Conservation (phyloP, 2,888 invertebrate species). For the Pyrochroa serraticornis region DNA sequence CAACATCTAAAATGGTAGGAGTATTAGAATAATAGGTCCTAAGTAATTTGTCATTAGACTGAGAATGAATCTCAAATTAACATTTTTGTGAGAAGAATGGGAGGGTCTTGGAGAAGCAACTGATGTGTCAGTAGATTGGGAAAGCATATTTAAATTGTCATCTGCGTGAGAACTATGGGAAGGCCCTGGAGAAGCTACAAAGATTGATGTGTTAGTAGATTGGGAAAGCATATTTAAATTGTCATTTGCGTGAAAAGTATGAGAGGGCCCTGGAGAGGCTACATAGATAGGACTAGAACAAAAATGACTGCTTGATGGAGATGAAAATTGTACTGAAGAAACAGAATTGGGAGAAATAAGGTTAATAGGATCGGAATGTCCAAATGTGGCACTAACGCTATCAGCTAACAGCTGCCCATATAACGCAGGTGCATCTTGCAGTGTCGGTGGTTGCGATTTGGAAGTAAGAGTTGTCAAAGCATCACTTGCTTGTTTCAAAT, state of each 20-base stretch:
- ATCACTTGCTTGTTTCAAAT: slow-evolving; percentile 20
- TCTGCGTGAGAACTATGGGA: slow-evolving; percentile 3
- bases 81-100: too few species aligned
- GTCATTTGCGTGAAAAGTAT: slow-evolving; percentile 2
- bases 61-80: too few species aligned
- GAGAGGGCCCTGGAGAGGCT: slow-evolving; percentile 4
- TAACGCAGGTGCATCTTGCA: slow-evolving; percentile 21
- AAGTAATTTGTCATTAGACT: too few species aligned
- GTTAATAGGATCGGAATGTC: slow-evolving; percentile 1
- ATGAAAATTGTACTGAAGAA: slow-evolving; percentile 2
- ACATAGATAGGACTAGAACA: background rate
- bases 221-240: slow-evolving; percentile 5
- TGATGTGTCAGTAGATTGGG: too few species aligned
- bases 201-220: slow-evolving; percentile 2
- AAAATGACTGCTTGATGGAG: background rate
- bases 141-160: too few species aligned
- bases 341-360: slow-evolving; percentile 1
- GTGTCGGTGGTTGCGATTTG: slow-evolving; percentile 10
- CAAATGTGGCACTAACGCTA: background rate
- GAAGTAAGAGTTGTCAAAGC: slow-evolving; percentile 15
- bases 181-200: slow-evolving; percentile 6
- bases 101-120: too few species aligned
- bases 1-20: too few species aligned
- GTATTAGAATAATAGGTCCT: too few species aligned
- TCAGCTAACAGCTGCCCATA: slow-evolving; percentile 24